Percentiles rank a stretch among this genome's conserved stretches.
phyloP scores from a whole-genome alignment of 2,888 invertebrate species.

The Dicranocentrus wangi region DNA sequence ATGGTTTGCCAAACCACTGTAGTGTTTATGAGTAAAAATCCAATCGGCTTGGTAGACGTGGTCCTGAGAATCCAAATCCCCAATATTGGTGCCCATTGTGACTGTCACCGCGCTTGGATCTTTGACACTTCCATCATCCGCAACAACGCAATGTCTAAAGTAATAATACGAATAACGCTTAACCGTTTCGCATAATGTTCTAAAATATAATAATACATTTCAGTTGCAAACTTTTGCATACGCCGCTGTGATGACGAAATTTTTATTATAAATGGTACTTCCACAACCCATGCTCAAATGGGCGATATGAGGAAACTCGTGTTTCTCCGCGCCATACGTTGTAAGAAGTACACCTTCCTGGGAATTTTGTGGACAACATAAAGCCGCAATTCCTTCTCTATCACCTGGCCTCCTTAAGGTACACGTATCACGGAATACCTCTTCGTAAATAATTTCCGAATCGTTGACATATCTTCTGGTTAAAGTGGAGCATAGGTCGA shows the following conservation, averaged over 20 bases:
- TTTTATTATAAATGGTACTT: constrained; percentile 34
- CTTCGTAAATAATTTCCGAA: not conserved
- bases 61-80: too few species aligned
- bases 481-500: not conserved
- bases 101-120: too few species aligned
- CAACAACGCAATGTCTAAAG: constrained; percentile 37
- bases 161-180: too few species aligned
- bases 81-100: constrained; percentile 15
- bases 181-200: too few species aligned
- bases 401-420: not conserved
- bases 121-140: too few species aligned
- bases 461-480: not conserved
- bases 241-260: constrained; percentile 29
- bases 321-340: not conserved
- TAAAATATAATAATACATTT: too few species aligned
- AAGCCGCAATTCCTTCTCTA: not conserved
- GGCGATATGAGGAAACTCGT: constrained; percentile 39
- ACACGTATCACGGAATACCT: not conserved
- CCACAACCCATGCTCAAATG: constrained; percentile 19
- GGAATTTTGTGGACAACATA: constrained; percentile 20
- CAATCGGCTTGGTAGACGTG: not conserved
- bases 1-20: not conserved
- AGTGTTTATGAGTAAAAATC: not conserved
- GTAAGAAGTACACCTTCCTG: not conserved
- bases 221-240: too few species aligned